A percentile compares a stretch with the other conserved stretches of the same genome.
These are phyloP conservation scores for Zalophus californianus DNA, from an alignment of 2,797 vertebrate genomes.

Conservation along the genomic window DNA sequence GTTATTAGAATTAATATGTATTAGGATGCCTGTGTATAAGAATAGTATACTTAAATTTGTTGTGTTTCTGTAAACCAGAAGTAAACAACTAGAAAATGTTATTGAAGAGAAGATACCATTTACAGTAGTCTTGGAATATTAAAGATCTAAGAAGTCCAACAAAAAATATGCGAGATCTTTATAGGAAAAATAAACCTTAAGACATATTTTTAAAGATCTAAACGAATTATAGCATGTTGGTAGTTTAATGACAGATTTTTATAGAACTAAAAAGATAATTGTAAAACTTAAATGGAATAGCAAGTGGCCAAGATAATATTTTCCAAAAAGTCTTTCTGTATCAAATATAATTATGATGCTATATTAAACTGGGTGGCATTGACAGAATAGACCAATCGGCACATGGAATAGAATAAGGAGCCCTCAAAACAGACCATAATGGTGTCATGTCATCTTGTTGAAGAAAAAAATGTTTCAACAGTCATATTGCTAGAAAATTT, in stretches of 20 bases:
- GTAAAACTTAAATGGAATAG: conserved; percentile 18
- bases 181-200: conserved; percentile 2
- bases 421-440: neutral
- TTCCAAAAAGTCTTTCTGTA: neutral
- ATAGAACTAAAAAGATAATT: neutral
- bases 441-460: neutral
- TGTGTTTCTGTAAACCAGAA: neutral
- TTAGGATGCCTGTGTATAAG: neutral
- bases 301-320: neutral
- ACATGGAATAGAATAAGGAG: neutral
- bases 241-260: conserved; percentile 26
- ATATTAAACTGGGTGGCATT: neutral
- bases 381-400: neutral
- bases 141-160: neutral
- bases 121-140: neutral
- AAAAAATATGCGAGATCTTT: neutral
- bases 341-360: neutral
- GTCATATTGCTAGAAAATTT: neutral
- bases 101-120: conserved; percentile 33
- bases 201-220: conserved; percentile 5
- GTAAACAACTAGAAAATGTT: neutral
- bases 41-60: conserved; percentile 14
- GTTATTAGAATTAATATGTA: neutral
- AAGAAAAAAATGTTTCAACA: neutral
- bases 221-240: conserved; percentile 32